Evolutionary conservation across 2,113 vertebrate species (phyloP).

Genomic region (Brachypodius melanocephalos): DNA sequence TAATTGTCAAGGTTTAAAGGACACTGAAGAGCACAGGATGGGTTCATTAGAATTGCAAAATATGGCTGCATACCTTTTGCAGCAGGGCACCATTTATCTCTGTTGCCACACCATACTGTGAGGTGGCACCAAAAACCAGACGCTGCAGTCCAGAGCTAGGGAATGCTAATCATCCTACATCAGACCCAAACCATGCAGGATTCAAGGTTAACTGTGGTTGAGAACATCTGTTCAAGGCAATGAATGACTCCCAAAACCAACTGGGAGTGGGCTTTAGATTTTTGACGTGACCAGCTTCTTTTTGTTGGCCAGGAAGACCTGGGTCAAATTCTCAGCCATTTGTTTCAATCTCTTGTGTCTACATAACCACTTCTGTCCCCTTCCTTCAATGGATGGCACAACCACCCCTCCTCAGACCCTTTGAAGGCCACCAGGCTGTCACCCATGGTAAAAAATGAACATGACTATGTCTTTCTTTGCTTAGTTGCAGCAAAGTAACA

Average conservation of each 20-base stretch:
- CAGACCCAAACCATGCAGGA: neutral
- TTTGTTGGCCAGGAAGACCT: neutral
- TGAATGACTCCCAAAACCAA: neutral
- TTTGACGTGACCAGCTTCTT: neutral
- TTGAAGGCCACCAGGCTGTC: neutral
- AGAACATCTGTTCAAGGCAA: neutral
- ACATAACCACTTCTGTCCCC: neutral
- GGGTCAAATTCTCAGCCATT: neutral
- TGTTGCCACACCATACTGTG: conserved; percentile 26
- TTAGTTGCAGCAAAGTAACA: neutral
- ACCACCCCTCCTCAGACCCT: neutral
- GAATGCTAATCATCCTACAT: conserved; percentile 14
- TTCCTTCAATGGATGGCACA: neutral
- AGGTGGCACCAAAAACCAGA: conserved; percentile 28
- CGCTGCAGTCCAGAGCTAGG: neutral
- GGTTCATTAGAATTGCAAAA: conserved; percentile 56
- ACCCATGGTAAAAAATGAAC: neutral
- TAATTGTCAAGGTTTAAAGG: conserved; percentile 41
- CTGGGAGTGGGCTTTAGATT: neutral
- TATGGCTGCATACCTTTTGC: neutral
- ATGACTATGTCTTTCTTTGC: accelerated
- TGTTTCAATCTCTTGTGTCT: neutral
- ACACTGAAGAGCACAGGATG: conserved; percentile 14
- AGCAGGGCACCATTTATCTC: conserved; percentile 30
- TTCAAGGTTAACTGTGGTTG: neutral